Percentiles rank a stretch among this genome's conserved stretches.
Conservation (phyloP, 2,888 invertebrate genomes). For the Cheilosia grossa region DNA sequence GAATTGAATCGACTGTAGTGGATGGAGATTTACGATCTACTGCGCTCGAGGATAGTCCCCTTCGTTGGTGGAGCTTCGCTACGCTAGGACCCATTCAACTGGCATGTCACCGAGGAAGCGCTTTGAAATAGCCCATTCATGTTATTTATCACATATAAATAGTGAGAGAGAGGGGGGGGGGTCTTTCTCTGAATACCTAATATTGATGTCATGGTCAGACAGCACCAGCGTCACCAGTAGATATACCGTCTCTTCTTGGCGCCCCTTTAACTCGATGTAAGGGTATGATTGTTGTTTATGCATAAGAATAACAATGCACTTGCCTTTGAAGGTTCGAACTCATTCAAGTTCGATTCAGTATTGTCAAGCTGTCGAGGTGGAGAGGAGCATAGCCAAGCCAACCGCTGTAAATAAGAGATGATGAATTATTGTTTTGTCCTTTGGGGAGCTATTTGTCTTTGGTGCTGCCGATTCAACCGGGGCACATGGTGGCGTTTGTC, state of each 20-base stretch:
- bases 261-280: background rate
- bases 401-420: slow-evolving; percentile 62
- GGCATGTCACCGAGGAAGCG: slow-evolving; percentile 62
- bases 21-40: slow-evolving; percentile 66
- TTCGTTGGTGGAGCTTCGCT: slow-evolving; percentile 12
- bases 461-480: background rate
- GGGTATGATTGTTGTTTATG: slow-evolving; percentile 47
- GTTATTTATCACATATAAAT: slow-evolving; percentile 52
- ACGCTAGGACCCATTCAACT: slow-evolving; percentile 54
- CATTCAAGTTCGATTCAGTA: slow-evolving; percentile 73
- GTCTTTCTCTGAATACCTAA: slow-evolving; percentile 49
- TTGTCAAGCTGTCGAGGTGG: slow-evolving; percentile 68
- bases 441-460: slow-evolving; percentile 57
- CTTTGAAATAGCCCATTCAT: slow-evolving; percentile 20
- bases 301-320: slow-evolving; percentile 66
- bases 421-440: slow-evolving; percentile 70
- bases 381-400: slow-evolving; percentile 28
- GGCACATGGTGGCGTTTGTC: slow-evolving; percentile 11
- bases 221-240: slow-evolving; percentile 32
- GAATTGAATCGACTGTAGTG: slow-evolving; percentile 65
- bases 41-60: slow-evolving; percentile 7
- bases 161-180: slow-evolving; percentile 8
- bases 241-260: slow-evolving; percentile 4
- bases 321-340: slow-evolving; percentile 68
- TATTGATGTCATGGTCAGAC: slow-evolving; percentile 71